Evolutionary conservation across 2,888 invertebrate species (phyloP).

Genomic region (Lysandra bellargus): DNA sequence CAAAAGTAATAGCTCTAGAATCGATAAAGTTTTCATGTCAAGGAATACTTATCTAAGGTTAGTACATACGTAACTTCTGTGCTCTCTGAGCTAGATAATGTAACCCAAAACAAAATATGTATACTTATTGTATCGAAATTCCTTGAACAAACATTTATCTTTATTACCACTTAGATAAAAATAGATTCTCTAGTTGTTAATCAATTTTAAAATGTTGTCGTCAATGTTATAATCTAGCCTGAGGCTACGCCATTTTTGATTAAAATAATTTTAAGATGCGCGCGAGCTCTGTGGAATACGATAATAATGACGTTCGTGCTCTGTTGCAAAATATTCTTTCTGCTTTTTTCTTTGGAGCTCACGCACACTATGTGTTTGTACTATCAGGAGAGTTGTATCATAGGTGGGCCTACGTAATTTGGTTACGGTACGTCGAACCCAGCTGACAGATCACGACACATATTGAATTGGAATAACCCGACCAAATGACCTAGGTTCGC

Average conservation of each 20-base stretch:
- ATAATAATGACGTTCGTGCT: too few relatives aligned
- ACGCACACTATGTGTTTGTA: too few relatives aligned
- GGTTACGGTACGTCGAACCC: too few relatives aligned
- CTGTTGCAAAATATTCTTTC: too few relatives aligned
- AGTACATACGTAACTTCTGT: constrained; percentile 7
- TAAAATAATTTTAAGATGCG: too few relatives aligned
- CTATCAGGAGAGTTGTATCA: too few relatives aligned
- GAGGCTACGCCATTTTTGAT: not conserved
- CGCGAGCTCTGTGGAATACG: too few relatives aligned
- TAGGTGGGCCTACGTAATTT: too few relatives aligned
- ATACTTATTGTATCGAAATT: not conserved
- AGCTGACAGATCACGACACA: too few relatives aligned
- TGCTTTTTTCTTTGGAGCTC: too few relatives aligned
- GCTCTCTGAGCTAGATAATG: not conserved
- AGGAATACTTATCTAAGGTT: constrained; percentile 23
- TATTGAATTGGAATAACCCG: too few relatives aligned
- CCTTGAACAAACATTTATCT: not conserved
- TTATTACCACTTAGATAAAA: not conserved
- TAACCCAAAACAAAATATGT: constrained; percentile 6
- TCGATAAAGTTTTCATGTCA: constrained; percentile 22
- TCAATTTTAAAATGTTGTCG: not conserved
- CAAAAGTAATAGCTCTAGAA: not conserved
- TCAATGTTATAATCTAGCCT: not conserved
- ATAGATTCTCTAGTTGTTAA: not conserved
- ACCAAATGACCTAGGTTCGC: too few relatives aligned